Evolutionary conservation across 2,888 invertebrate species (phyloP), one percentile per base, ranked within the genome.

Genomic region (Polylopha cassiicola): DNA sequence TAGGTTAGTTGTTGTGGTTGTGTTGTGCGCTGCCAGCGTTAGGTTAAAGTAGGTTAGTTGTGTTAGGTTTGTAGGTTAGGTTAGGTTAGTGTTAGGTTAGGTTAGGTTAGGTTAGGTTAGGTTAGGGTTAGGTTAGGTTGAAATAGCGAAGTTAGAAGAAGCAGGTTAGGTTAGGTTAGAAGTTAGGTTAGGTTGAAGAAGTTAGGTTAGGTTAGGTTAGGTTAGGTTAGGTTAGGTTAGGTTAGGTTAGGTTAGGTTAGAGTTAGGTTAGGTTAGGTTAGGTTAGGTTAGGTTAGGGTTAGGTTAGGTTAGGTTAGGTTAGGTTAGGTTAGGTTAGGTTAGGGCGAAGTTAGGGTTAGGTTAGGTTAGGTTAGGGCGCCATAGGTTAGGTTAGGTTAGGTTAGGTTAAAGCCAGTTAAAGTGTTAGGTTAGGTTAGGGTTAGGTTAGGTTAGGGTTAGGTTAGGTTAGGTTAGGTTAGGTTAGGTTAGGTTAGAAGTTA

Each of bases 1-100:
- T 46, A 46, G 46, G 46, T 46, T 46, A 46, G 46, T 42, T 46
- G 39, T 39, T 37, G 46, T 43, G 39, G 43, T 38, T 44, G 39
- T 39, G 44, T 38, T 44, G 39, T 36, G 44, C 39, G 36, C 36
- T 39, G 39, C 39, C 39, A 36, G 39, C 38, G 44, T 41, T 44
- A 44, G 44, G 44, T 44, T 44, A 44, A 41, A 41, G 39, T 44
- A 39, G 37, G 44, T 44, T 44, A 33, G 39, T 39, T 39, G n/a
- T n/a, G n/a, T n/a, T n/a, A n/a, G n/a, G n/a, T n/a, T n/a, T n/a
- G n/a, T 39, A 44, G 37, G 21, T 21, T 21, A 21, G 43, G 43
- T 42, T 46, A 39, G 38, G 46, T 43, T 39, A 34, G 33, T 41
- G 44, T 44, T 41, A 38, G 46, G 43, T 43, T 41, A 43, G 42